Evolutionary conservation across 1,140 invertebrate species (phyloP).

Genomic region (Dryas iulia): DNA sequence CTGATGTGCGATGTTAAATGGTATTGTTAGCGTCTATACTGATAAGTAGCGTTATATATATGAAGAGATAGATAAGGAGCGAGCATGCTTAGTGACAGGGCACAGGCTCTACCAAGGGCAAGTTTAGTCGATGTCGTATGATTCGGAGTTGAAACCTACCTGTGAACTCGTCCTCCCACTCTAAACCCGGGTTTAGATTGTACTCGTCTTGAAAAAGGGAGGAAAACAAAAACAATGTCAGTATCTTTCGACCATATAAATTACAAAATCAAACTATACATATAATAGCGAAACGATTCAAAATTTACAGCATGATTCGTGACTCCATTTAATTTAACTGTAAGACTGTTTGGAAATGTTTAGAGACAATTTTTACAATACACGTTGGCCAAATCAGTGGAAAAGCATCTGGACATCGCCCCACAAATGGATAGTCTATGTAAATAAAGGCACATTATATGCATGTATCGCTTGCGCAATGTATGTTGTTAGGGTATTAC

Average conservation of each 20-base stretch:
- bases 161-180: slow-evolving; percentile 99
- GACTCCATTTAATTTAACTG: slow-evolving; percentile 51
- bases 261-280: slow-evolving; percentile 63
- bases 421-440: background rate
- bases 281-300: slow-evolving; percentile 67
- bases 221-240: slow-evolving; percentile 85
- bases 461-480: background rate
- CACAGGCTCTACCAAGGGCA: slow-evolving; percentile 75
- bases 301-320: slow-evolving; percentile 66
- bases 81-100: slow-evolving; percentile 74
- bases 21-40: slow-evolving; percentile 64
- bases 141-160: slow-evolving; percentile 89
- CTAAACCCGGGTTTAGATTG: slow-evolving; percentile 99
- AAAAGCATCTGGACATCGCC: background rate
- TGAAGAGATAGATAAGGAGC: slow-evolving; percentile 59
- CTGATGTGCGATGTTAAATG: slow-evolving; percentile 60
- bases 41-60: slow-evolving; percentile 74
- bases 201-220: slow-evolving; percentile 96
- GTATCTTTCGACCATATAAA: slow-evolving; percentile 78
- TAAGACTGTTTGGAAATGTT: slow-evolving; percentile 34
- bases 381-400: background rate
- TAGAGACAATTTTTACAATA: background rate
- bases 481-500: background rate
- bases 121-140: slow-evolving; percentile 68
- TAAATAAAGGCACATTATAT: background rate